These are phyloP conservation scores for Battus philenor DNA, from an alignment of 1,140 invertebrate species.

Conservation along the genomic window DNA sequence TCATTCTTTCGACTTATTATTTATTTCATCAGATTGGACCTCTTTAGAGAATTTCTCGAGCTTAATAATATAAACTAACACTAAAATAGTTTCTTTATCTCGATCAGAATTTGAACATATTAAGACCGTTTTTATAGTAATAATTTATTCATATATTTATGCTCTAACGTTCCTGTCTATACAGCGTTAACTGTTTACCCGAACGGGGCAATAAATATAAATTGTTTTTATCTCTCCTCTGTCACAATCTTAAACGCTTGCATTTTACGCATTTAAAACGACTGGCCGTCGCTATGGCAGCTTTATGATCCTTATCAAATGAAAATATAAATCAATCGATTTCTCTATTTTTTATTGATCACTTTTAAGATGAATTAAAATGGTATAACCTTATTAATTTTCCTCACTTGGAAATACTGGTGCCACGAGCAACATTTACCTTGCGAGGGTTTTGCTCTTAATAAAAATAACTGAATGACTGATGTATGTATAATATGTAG, in stretches of 20 bases:
- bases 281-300: background rate
- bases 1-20: too few relatives aligned
- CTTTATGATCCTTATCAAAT: background rate
- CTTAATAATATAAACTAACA: too few relatives aligned
- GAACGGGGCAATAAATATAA: background rate
- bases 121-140: too few relatives aligned
- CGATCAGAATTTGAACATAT: too few relatives aligned
- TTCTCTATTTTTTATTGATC: background rate
- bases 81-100: too few relatives aligned
- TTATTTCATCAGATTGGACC: too few relatives aligned
- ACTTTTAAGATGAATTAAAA: background rate
- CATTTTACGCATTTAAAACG: slow-evolving; percentile 1
- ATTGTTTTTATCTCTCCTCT: background rate
- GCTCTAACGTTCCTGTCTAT: too few relatives aligned
- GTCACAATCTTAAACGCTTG: background rate
- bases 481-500: background rate
- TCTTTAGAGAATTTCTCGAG: too few relatives aligned
- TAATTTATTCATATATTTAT: too few relatives aligned
- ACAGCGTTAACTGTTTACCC: too few relatives aligned
- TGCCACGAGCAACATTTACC: background rate
- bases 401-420: background rate
- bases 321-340: background rate
- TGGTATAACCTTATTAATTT: background rate
- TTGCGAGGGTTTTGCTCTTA: background rate
- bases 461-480: background rate